A percentile compares a stretch with the other conserved stretches of the same genome.
These are phyloP conservation scores for Nycticebus coucang DNA, from an alignment of 2,113 vertebrate genomes.

Conservation along the genomic window DNA sequence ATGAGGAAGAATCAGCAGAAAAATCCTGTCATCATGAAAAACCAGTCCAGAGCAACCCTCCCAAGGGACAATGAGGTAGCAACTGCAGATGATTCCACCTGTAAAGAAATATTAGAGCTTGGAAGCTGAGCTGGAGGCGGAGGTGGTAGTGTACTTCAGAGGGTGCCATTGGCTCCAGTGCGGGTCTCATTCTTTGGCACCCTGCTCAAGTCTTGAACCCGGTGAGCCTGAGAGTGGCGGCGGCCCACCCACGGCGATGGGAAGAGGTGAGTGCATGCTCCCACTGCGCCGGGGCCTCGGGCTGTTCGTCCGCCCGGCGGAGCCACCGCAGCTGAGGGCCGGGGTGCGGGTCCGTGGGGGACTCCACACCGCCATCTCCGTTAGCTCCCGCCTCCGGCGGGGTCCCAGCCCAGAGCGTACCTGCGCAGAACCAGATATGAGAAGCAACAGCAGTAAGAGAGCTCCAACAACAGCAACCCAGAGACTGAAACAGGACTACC, in stretches of 20 bases:
- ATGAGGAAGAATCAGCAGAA: too few relatives aligned
- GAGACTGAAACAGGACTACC: constrained; percentile 98
- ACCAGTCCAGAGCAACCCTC: too few relatives aligned
- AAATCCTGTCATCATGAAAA: too few relatives aligned
- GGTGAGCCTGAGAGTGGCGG: constrained; percentile 83
- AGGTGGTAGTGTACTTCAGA: not conserved
- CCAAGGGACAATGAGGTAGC: too few relatives aligned
- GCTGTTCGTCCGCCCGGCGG: not conserved
- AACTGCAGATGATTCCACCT: too few relatives aligned
- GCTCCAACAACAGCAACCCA: constrained; percentile 98
- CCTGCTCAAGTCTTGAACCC: constrained; percentile 77
- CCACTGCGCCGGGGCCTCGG: not conserved
- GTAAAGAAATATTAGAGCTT: not conserved
- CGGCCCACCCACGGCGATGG: constrained; percentile 70
- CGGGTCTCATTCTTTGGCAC: constrained; percentile 52
- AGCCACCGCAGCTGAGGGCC: constrained; percentile 27
- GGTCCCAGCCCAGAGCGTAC: not conserved
- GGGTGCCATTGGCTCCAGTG: not conserved
- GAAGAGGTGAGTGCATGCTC: constrained; percentile 72
- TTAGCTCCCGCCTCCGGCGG: not conserved
- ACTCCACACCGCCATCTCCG: not conserved
- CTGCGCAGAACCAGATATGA: constrained; percentile 89
- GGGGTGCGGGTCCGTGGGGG: constrained; percentile 40
- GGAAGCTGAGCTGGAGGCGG: constrained; percentile 7
- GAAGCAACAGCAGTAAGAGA: constrained; percentile 95